Conservation (phyloP, 1,140 invertebrate genomes). For the Eupristina koningsbergeri region DNA sequence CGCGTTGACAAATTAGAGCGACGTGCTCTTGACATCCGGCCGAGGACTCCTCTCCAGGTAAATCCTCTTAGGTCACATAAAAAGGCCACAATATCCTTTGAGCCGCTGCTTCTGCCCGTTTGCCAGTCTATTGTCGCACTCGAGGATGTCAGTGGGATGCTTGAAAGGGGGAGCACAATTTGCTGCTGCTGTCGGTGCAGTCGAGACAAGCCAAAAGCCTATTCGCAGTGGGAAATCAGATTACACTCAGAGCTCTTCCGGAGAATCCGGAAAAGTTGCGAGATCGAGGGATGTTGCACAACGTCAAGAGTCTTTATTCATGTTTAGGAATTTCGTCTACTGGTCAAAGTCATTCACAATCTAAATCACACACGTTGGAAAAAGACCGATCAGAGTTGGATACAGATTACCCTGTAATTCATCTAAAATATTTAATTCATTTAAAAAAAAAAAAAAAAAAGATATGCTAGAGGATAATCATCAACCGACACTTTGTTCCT, state of each 20-base stretch:
- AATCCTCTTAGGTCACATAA: constrained; percentile 65
- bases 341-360: too few species aligned
- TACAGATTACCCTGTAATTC: too few species aligned
- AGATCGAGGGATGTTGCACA: background rate
- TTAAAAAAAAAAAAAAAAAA: too few species aligned
- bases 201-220: background rate
- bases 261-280: background rate
- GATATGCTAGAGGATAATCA: background rate
- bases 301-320: background rate
- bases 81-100: constrained; percentile 59
- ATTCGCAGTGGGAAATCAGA: constrained; percentile 65
- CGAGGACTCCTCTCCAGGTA: constrained; percentile 60
- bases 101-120: constrained; percentile 45
- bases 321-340: too few species aligned
- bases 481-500: background rate
- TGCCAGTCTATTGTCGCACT: constrained; percentile 68
- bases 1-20: constrained; percentile 67
- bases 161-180: constrained; percentile 49
- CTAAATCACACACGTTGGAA: too few species aligned
- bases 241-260: constrained; percentile 54
- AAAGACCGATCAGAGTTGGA: too few species aligned
- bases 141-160: constrained; percentile 64
- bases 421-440: too few species aligned
- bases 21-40: constrained; percentile 60
- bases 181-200: background rate